Base-by-base conservation (phyloP, 2,888 invertebrate genomes). In the Cosmia trapezina region DNA sequence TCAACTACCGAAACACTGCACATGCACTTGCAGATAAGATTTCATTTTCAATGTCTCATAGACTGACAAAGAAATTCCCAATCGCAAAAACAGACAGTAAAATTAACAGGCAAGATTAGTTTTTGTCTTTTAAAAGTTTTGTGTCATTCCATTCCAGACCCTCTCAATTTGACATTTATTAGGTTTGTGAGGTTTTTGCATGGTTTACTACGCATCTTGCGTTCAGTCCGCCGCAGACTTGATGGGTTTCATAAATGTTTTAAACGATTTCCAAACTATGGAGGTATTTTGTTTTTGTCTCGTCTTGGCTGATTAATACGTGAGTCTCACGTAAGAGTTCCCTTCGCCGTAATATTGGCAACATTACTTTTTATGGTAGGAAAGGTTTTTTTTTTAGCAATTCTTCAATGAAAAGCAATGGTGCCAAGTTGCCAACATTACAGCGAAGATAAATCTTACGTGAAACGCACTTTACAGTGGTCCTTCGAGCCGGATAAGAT, bases 401-500 rank as follows among this genome's bases (percentile, higher is more conserved):
- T 28, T 28, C 28, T 28, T 28, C 28, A 28, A 28, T 3, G 28
- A 28, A 28, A 28, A 28, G 3, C 28, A 28, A 28, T 2, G 28
- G 28, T 28, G 28, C 28, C 28, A 28, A 28, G 28, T 1, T 28
- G 28, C 28, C 28, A 28, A 28, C 28, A 28, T 28, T 28, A 28
- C 3, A 3, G 28, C 28, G 28, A 28, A 28, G 28, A 28, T 1
- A 28, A 45, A 37, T 37, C 37, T 37, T 14, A 28, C 28, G 28
- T 28, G 28, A 28, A 56, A 28, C 1, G 53, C 19, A 37, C 6
- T 4, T 37, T 12, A 45, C 19, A 22, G 2, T 53, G 22, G 76
- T 54, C 37, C 53, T 53, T 66, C 45, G 45, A 76, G 28, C 51
- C 51, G 6, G 28, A 76, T 65, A 1, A n/a, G 7, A 43, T 19